A percentile compares a stretch with the other conserved stretches of the same genome.
phyloP scores from a whole-genome alignment of 2,888 invertebrate species.

The Dryadula phaetusa region DNA sequence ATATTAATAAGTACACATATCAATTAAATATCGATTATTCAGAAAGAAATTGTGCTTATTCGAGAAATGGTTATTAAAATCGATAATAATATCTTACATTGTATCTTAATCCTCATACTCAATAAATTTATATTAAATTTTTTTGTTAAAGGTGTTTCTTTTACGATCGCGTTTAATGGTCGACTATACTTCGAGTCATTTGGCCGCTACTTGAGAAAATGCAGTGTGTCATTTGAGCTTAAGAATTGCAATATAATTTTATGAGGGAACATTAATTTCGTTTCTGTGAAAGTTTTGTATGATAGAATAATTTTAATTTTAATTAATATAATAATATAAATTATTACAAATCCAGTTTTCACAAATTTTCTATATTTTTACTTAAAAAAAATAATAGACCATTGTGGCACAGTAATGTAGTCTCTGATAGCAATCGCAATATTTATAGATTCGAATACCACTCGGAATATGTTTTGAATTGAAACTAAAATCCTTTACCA shows the following conservation, averaged over 20 bases:
- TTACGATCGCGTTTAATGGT: constrained; percentile 75
- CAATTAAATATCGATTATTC: neutral
- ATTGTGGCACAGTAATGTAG: no score
- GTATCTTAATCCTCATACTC: constrained; percentile 30
- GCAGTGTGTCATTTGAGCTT: constrained; percentile 60
- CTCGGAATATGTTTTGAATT: no score
- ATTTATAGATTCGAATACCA: no score
- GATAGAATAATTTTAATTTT: neutral
- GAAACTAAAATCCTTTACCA: no score
- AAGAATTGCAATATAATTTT: constrained; percentile 26
- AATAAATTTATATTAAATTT: constrained; percentile 35
- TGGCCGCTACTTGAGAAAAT: constrained; percentile 73
- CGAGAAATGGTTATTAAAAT: neutral
- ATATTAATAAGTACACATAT: no score
- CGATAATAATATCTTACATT: constrained; percentile 18
- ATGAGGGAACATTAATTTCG: constrained; percentile 17
- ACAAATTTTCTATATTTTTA: no score
- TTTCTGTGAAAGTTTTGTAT: constrained; percentile 8
- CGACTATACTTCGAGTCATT: constrained; percentile 55
- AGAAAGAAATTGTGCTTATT: neutral
- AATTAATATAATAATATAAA: neutral
- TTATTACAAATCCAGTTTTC: neutral
- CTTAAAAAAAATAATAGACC: no score
- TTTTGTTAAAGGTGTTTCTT: constrained; percentile 69
- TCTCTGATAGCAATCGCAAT: no score